A percentile compares a stretch with the other conserved stretches of the same genome.
Evolutionary conservation across 2,797 vertebrate genomes (phyloP).

Genomic region (Chrosomus eos): DNA sequence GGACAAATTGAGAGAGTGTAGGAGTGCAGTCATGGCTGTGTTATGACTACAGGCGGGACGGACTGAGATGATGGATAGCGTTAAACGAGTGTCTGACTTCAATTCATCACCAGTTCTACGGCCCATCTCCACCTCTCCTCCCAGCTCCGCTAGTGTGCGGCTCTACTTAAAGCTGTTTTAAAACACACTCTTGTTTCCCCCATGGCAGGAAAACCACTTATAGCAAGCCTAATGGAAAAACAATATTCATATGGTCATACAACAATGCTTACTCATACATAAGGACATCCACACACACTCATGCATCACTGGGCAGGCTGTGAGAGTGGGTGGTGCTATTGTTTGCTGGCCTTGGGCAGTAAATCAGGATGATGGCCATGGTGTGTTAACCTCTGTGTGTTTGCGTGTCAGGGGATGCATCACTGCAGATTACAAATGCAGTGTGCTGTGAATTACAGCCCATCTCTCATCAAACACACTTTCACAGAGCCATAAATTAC

Average conservation of each 20-base stretch:
- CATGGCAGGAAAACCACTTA: constrained; percentile 30
- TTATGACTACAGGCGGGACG: constrained; percentile 41
- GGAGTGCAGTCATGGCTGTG: constrained; percentile 15
- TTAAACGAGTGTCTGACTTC: constrained; percentile 35
- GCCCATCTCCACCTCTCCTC: background rate
- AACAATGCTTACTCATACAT: constrained; percentile 35
- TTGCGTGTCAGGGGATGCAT: constrained; percentile 73
- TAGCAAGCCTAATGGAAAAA: constrained; percentile 36
- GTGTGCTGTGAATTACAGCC: constrained; percentile 69
- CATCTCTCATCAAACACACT: constrained; percentile 47
- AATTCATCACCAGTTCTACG: constrained; percentile 37
- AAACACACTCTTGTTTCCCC: constrained; percentile 18
- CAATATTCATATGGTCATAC: constrained; percentile 39
- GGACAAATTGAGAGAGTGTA: constrained; percentile 39
- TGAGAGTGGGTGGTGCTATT: constrained; percentile 56
- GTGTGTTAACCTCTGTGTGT: constrained; percentile 80
- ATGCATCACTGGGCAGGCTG: constrained; percentile 44
- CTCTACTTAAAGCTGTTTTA: constrained; percentile 19
- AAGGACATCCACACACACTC: constrained; percentile 6
- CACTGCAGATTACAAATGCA: constrained; percentile 62
- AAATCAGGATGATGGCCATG: constrained; percentile 71
- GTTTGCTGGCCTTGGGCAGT: constrained; percentile 64
- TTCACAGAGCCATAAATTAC: constrained; percentile 61
- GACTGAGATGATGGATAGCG: constrained; percentile 41
- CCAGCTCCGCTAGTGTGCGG: background rate